Percentiles rank a stretch among this genome's conserved stretches.
phyloP scores from a whole-genome alignment of 2,113 vertebrate genomes.

The Synchiropus splendidus region DNA sequence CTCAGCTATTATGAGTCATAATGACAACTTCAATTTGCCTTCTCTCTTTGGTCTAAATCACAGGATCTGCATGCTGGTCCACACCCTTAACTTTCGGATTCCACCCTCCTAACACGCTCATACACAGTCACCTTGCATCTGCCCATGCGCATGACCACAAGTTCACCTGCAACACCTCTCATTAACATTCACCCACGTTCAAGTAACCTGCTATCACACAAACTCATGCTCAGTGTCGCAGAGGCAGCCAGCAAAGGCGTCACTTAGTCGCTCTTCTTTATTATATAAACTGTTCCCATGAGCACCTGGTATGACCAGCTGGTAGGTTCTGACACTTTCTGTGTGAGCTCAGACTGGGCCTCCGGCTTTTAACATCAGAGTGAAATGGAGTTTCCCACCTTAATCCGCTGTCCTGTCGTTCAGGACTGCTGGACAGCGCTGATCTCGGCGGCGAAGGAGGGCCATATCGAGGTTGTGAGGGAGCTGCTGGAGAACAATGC shows the following conservation, averaged over 20 bases:
- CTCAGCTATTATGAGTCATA: slow-evolving; percentile 44
- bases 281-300: slow-evolving; percentile 43
- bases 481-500: slow-evolving; percentile 82
- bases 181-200: slow-evolving; percentile 28
- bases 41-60: slow-evolving; percentile 41
- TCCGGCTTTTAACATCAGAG: slow-evolving; percentile 5
- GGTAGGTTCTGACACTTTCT: slow-evolving; percentile 58
- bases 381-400: slow-evolving; percentile 11
- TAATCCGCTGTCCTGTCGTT: slow-evolving; percentile 24
- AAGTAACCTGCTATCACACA: slow-evolving; percentile 37
- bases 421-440: slow-evolving; percentile 98
- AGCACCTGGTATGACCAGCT: slow-evolving; percentile 64
- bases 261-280: slow-evolving; percentile 1
- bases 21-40: slow-evolving; percentile 43
- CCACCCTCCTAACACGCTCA: slow-evolving; percentile 10
- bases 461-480: slow-evolving; percentile 78
- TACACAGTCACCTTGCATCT: slow-evolving; percentile 9
- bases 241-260: slow-evolving; percentile 6
- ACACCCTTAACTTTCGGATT: slow-evolving; percentile 36
- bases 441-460: slow-evolving; percentile 92
- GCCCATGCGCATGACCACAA: slow-evolving; percentile 4
- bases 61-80: slow-evolving; percentile 37
- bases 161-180: slow-evolving; percentile 29
- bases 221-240: slow-evolving; percentile 16
- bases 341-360: no score